A percentile compares a stretch with the other conserved stretches of the same genome.
These are phyloP conservation scores for Colletes gigas DNA, from an alignment of 1,140 invertebrate genomes.

Conservation along the genomic window DNA sequence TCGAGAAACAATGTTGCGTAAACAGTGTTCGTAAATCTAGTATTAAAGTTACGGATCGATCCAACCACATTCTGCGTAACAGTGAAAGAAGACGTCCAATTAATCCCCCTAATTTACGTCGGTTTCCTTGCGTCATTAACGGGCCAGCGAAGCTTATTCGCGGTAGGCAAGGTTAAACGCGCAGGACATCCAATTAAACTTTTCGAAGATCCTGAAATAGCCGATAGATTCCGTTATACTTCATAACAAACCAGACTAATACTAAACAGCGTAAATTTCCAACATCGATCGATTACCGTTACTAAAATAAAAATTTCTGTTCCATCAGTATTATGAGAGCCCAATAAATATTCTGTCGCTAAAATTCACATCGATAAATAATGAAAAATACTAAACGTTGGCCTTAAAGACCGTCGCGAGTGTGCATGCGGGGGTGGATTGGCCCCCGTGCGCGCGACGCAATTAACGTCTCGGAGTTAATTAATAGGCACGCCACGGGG, in stretches of 20 bases:
- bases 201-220: conserved; percentile 26
- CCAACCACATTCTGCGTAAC: neutral
- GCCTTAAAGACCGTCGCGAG: neutral
- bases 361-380: no score
- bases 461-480: conserved; percentile 69
- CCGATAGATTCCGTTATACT: neutral
- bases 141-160: neutral
- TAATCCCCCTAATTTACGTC: conserved; percentile 47
- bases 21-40: no score
- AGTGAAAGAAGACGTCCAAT: conserved; percentile 25
- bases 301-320: no score
- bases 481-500: conserved; percentile 64
- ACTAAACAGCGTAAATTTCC: no score
- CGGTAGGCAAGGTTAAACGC: conserved; percentile 49
- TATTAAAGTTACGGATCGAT: no score
- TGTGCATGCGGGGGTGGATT: conserved; percentile 24
- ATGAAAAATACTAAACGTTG: no score
- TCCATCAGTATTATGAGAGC: no score
- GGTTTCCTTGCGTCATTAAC: conserved; percentile 29
- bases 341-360: no score
- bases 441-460: conserved; percentile 52
- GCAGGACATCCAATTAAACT: conserved; percentile 15
- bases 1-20: no score
- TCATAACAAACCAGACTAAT: no score
- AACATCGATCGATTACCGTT: no score